These are phyloP conservation scores for Cyphomyrmex costatus DNA, from an alignment of 1,140 invertebrate species.

Conservation along the genomic window DNA sequence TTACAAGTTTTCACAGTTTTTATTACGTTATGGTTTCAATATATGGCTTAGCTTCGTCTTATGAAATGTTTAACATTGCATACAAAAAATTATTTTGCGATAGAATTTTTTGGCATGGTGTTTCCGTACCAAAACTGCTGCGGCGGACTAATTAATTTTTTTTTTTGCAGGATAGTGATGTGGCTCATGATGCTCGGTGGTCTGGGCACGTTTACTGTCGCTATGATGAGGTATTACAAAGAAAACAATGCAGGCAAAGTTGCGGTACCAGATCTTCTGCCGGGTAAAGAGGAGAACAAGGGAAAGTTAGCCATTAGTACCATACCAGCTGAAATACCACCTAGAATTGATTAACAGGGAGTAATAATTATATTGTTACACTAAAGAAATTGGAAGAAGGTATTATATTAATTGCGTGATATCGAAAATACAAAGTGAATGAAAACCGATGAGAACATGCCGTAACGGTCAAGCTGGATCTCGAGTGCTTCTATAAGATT, in stretches of 20 bases:
- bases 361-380: not conserved
- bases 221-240: not conserved
- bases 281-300: not conserved
- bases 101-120: not conserved
- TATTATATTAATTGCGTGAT: not conserved
- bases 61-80: too few species aligned
- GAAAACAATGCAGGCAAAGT: not conserved
- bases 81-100: not conserved
- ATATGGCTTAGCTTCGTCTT: not conserved
- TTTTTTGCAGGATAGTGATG: constrained; percentile 20
- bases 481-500: too few species aligned
- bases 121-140: not conserved
- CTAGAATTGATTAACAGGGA: constrained; percentile 38
- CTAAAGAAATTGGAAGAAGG: not conserved
- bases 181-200: constrained; percentile 38
- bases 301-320: constrained; percentile 7
- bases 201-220: not conserved
- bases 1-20: too few species aligned
- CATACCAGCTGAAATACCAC: constrained; percentile 17
- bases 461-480: too few species aligned
- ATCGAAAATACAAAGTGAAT: too few species aligned
- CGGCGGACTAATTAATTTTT: not conserved
- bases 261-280: not conserved
- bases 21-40: not conserved
- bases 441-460: too few species aligned